These are phyloP conservation scores for Tillus elongatus DNA, from an alignment of 2,888 invertebrate genomes.

Conservation along the genomic window DNA sequence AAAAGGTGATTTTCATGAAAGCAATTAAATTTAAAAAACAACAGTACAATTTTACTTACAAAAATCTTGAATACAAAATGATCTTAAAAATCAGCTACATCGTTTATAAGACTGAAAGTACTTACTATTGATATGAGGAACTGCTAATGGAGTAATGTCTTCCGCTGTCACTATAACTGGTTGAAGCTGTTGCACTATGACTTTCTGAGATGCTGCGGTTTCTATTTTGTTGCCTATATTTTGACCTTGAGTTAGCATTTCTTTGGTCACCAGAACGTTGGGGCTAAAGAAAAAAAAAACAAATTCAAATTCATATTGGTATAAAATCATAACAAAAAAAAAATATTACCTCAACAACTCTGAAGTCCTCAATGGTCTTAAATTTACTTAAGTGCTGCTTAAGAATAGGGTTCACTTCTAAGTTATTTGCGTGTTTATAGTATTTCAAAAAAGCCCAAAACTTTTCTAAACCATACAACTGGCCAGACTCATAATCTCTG, in stretches of 20 bases:
- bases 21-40: too few relatives aligned
- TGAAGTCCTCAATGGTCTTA: conserved; percentile 83
- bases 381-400: conserved; percentile 66
- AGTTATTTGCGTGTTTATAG: conserved; percentile 70
- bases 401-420: conserved; percentile 66
- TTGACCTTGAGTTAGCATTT: conserved; percentile 25
- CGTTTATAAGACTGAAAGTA: too few relatives aligned
- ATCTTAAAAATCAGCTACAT: too few relatives aligned
- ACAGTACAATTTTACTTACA: too few relatives aligned
- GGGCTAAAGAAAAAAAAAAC: background rate
- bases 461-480: conserved; percentile 96
- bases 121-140: too few relatives aligned
- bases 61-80: too few relatives aligned
- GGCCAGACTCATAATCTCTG: conserved; percentile 82
- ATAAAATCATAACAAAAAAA: conserved; percentile 5
- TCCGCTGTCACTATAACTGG: too few relatives aligned
- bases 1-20: too few relatives aligned
- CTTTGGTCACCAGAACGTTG: background rate
- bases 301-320: conserved; percentile 1
- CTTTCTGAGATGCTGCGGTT: conserved; percentile 62
- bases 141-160: too few relatives aligned
- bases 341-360: conserved; percentile 59
- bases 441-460: conserved; percentile 99
- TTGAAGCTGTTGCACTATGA: conserved; percentile 21
- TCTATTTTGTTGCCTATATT: conserved; percentile 46